A percentile compares a stretch with the other conserved stretches of the same genome.
phyloP scores from a whole-genome alignment of 1,140 invertebrate species.

The Tetramorium simillimum region DNA sequence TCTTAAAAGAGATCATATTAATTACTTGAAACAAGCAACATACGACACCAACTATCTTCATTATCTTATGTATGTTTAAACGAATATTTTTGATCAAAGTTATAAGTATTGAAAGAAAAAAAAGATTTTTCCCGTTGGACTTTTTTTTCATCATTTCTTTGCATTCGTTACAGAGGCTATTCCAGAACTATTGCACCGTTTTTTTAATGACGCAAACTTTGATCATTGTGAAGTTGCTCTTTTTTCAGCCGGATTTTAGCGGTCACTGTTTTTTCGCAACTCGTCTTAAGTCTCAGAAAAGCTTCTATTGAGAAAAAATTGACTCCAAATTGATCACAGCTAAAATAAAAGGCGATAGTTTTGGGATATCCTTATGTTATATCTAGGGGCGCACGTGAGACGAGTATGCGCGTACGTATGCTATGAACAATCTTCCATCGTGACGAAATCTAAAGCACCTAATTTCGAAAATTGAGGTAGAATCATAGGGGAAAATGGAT shows the following conservation, averaged over 20 bases:
- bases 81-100: background rate
- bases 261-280: background rate
- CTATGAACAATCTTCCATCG: constrained; percentile 28
- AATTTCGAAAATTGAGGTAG: constrained; percentile 59
- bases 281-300: constrained; percentile 13
- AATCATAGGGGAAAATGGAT: constrained; percentile 24
- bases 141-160: background rate
- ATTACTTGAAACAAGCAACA: background rate
- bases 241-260: background rate
- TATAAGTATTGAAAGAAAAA: constrained; percentile 5
- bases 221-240: background rate
- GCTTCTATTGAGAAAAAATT: constrained; percentile 10
- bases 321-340: constrained; percentile 25
- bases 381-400: constrained; percentile 29
- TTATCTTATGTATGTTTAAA: background rate
- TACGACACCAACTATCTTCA: background rate
- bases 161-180: background rate
- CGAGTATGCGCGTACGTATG: constrained; percentile 26
- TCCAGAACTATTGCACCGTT: constrained; percentile 25
- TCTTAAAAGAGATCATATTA: background rate
- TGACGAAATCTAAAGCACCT: constrained; percentile 45
- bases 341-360: constrained; percentile 28
- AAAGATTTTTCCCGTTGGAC: constrained; percentile 12
- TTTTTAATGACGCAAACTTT: background rate
- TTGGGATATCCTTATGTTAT: constrained; percentile 16